phyloP scores from a whole-genome alignment of 2,113 vertebrate genomes.

The Lanius ludovicianus region DNA sequence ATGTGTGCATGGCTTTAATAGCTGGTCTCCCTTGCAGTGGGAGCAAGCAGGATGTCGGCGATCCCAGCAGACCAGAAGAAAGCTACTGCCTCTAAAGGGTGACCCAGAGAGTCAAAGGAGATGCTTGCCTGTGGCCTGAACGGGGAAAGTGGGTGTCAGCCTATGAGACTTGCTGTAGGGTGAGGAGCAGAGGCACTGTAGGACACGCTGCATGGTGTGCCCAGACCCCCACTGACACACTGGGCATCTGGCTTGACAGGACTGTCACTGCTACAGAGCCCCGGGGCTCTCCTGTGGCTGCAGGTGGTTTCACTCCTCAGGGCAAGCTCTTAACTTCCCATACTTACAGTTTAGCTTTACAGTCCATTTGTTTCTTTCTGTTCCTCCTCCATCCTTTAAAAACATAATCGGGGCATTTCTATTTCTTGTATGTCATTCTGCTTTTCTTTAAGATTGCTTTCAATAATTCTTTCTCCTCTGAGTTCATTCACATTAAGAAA shows the following conservation, averaged over 20 bases:
- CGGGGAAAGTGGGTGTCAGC: background rate
- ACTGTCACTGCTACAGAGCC: background rate
- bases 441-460: background rate
- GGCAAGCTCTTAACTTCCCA: background rate
- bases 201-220: background rate
- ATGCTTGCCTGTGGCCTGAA: background rate
- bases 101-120: background rate
- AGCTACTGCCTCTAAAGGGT: background rate
- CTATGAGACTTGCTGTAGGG: background rate
- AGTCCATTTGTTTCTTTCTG: background rate
- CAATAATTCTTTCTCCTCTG: background rate
- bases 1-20: accelerated
- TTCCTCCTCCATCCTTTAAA: background rate
- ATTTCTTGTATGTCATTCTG: background rate
- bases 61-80: background rate
- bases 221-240: background rate
- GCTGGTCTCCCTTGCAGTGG: accelerated
- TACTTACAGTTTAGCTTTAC: background rate
- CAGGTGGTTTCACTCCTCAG: background rate
- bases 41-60: background rate
- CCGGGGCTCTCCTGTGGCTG: background rate
- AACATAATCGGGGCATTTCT: background rate
- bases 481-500: background rate
- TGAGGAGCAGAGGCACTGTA: background rate
- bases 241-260: background rate